These are phyloP conservation scores for Dendrocopos noguchii DNA, from an alignment of 2,113 vertebrate genomes.

Conservation along the genomic window DNA sequence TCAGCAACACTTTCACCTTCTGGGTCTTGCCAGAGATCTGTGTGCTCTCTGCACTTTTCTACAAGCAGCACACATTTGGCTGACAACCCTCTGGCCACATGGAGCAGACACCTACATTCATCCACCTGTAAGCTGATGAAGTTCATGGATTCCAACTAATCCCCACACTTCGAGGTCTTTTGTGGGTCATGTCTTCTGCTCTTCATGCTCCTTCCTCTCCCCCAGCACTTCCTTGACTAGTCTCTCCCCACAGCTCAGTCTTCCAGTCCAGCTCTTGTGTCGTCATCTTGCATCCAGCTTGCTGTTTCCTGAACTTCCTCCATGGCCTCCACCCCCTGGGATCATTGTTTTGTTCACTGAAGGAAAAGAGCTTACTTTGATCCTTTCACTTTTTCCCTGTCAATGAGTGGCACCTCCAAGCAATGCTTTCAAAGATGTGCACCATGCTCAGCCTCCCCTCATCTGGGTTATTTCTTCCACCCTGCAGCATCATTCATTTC, in stretches of 20 bases:
- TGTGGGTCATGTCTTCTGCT: not conserved
- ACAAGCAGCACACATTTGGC: not conserved
- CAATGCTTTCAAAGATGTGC: not conserved
- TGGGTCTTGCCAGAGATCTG: not conserved
- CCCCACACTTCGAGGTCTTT: not conserved
- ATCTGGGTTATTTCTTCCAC: not conserved
- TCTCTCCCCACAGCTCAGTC: not conserved
- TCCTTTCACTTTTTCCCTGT: not conserved
- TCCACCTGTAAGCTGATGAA: not conserved
- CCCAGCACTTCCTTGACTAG: not conserved
- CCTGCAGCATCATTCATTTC: not conserved
- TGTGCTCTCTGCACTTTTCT: not conserved
- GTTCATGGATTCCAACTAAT: conserved; percentile 21
- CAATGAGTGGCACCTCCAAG: not conserved
- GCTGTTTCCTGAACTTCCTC: not conserved
- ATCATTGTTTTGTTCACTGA: not conserved
- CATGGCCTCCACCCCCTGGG: not conserved
- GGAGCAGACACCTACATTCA: not conserved
- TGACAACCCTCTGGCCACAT: not conserved
- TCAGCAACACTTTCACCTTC: not conserved
- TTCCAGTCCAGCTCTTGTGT: not conserved
- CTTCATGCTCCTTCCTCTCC: not conserved
- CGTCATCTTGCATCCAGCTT: not conserved
- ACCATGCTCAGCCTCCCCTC: not conserved
- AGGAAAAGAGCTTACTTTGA: conserved; percentile 6